Evolutionary conservation across 2,797 vertebrate genomes (phyloP), one percentile per base, ranked within the genome.

Genomic region (Hippocampus kuda): DNA sequence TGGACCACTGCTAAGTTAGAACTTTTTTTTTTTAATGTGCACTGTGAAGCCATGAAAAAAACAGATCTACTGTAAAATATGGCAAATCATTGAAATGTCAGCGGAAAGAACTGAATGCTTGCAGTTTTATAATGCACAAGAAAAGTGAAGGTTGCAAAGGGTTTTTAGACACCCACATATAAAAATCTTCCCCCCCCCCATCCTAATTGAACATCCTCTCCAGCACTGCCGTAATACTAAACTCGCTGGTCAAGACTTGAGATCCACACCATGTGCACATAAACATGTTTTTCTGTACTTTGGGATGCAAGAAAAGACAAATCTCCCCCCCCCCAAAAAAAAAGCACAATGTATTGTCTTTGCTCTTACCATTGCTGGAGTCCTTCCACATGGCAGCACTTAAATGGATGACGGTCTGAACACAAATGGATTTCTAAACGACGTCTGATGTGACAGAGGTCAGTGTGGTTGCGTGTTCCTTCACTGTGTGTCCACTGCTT

Each of bases 311-410:
- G 5, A 15, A 30, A 18, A 30, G 20, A 27, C 13, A 27, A 46
- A 48, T 20, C 8, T 0, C 2, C 30, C 27, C 34, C 1, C 6
- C 34, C 34, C 4, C 3, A 5, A 34, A 6, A 24, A 67, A 67
- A 12, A 34, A 66, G 5, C 15, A 22, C 26, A 24, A 16, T 8
- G 24, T 24, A 65, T n/a, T 44, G 24, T 38, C 11, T 20, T 41
- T 67, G 64, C 16, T 70, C 88, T 91, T 85, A 91, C 90, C 90
- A 5, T 71, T 79, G 65, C 70, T 79, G 54, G 79, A 75, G 74
- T 90, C 87, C 69, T 87, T 90, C 90, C 89, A 90, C 91, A 92
- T 92, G 9, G 18, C 76, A 67, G 69, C 75, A 27, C 76, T 15
- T 51, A 34, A 68, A 49, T 68, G 7, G 74, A 65, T 59, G 66